phyloP scores from a whole-genome alignment of 2,888 invertebrate genomes.

The Rhingia rostrata region DNA sequence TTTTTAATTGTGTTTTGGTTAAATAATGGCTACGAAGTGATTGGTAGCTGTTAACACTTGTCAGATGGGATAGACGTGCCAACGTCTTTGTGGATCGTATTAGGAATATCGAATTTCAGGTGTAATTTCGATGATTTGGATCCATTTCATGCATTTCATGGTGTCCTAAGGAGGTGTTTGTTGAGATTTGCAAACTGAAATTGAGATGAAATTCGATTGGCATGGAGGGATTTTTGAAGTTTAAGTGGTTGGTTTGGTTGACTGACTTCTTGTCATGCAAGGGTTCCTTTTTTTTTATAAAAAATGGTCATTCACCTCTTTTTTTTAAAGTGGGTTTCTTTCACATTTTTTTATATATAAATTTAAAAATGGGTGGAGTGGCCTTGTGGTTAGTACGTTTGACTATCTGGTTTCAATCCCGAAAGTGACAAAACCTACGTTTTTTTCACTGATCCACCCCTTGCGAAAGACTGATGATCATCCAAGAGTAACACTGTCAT shows the following conservation, averaged over 20 bases:
- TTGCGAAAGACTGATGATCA: too few relatives aligned
- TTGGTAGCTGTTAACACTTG: constrained; percentile 64
- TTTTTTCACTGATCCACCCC: too few relatives aligned
- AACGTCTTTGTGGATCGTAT: constrained; percentile 45
- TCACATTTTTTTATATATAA: too few relatives aligned
- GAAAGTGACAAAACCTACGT: too few relatives aligned
- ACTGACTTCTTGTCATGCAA: too few relatives aligned
- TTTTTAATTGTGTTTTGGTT: constrained; percentile 67
- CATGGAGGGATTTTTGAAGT: neutral
- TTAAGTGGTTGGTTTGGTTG: neutral
- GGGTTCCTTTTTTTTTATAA: too few relatives aligned
- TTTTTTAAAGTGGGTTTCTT: too few relatives aligned
- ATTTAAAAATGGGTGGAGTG: too few relatives aligned
- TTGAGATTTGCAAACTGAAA: constrained; percentile 45
- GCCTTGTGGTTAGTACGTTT: too few relatives aligned
- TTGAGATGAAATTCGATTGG: constrained; percentile 3
- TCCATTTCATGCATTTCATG: constrained; percentile 47
- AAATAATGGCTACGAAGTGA: constrained; percentile 42
- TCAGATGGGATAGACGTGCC: constrained; percentile 47
- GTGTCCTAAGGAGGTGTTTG: constrained; percentile 27
- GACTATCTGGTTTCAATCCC: too few relatives aligned
- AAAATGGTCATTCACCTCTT: too few relatives aligned
- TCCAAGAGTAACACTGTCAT: too few relatives aligned
- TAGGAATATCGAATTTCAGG: constrained; percentile 67
- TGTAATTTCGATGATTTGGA: constrained; percentile 34